Evolutionary conservation across 2,888 invertebrate genomes (phyloP), one percentile per base, ranked within the genome.

Genomic region (Euzophera pinguis): DNA sequence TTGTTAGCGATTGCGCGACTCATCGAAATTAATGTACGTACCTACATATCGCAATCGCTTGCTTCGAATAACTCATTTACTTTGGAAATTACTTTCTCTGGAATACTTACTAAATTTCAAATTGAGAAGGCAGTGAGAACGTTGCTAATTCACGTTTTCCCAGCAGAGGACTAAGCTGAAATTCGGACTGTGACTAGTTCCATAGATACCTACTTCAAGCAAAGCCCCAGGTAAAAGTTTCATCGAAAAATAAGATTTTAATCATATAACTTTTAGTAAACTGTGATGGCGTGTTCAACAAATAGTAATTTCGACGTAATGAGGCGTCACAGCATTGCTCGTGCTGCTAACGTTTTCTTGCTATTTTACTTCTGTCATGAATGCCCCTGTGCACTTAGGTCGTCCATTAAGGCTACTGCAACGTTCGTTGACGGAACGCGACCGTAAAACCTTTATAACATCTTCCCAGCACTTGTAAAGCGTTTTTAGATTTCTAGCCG

Each of bases 361-460:
- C 67, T 67, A 63, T 68, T 76, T 81, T 81, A 78, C 79, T 75
- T 69, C 75, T 79, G 78, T 81, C 84, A 79, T 86, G 84, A 89
- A 89, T 88, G 87, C 87, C 81, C 75, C 73, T 81, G 81, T 88
- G 89, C 89, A 90, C 89, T 90, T 88, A 90, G 86, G 75, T 81
- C 84, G 81, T 85, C 87, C 89, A 90, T 90, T 90, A 90, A 82
- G 83, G 73, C 78, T 78, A 78, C 75, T 85, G 89, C 87, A 89
- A 73, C 81, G 79, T 78, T 75, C 75, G 75, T 82, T 85, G 86
- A 86, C 82, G 84, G 81, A 85, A 86, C 83, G 84, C 78, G 84
- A 81, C 84, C 86, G 79, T 89, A 87, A 89, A 90, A 89, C 81
- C 85, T 87, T 89, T 89, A 90, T 85, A 86, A 88, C 87, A 87